These are phyloP conservation scores for Archilochus colubris DNA, from an alignment of 2,113 vertebrate species.

Conservation along the genomic window DNA sequence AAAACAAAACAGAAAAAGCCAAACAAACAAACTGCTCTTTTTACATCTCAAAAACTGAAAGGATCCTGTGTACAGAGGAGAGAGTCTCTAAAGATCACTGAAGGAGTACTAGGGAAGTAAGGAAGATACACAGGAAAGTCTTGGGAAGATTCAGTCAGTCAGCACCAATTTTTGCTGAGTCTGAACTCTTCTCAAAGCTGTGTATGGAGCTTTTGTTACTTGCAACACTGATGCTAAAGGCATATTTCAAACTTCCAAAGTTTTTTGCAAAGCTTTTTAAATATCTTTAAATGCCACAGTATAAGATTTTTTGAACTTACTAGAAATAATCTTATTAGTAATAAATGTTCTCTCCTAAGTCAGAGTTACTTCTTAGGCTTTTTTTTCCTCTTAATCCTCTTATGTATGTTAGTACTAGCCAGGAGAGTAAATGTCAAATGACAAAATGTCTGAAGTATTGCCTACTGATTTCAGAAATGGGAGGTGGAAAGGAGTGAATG, in stretches of 20 bases:
- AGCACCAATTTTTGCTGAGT: background rate
- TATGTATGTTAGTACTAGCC: background rate
- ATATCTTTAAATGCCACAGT: background rate
- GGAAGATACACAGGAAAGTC: background rate
- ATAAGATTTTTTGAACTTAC: background rate
- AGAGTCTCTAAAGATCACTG: background rate
- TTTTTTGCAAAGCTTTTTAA: background rate
- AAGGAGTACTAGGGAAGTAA: background rate
- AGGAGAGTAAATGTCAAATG: background rate
- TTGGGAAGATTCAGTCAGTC: background rate
- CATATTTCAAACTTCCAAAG: background rate
- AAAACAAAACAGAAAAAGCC: background rate
- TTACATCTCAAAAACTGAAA: background rate
- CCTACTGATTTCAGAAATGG: background rate
- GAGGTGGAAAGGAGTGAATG: background rate
- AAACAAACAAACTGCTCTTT: background rate
- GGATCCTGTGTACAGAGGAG: background rate
- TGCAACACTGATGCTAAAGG: background rate
- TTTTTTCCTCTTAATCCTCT: background rate
- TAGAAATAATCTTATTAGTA: conserved; percentile 30
- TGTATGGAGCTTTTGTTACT: background rate
- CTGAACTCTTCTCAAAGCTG: background rate
- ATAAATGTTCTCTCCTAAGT: background rate
- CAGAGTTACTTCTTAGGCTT: background rate
- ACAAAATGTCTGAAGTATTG: background rate